Conservation (phyloP, 2,113 vertebrate genomes). For the Thunnus maccoyii region DNA sequence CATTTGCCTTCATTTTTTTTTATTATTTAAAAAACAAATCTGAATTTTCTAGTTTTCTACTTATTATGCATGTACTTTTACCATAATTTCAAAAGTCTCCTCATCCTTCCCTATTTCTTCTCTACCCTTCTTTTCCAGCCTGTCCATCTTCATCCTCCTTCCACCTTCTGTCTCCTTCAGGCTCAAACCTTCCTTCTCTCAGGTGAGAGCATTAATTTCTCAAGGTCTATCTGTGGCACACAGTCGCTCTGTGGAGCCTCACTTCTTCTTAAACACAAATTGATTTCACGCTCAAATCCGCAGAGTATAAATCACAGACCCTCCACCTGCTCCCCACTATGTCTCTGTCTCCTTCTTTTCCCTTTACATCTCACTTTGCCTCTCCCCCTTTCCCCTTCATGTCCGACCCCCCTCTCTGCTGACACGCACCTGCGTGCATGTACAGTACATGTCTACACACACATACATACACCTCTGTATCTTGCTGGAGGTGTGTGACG, state of each 20-base stretch:
- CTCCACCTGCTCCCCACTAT: constrained; percentile 54
- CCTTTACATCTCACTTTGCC: constrained; percentile 40
- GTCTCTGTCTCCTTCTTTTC: constrained; percentile 30
- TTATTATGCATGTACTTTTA: neutral
- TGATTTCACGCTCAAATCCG: constrained; percentile 73
- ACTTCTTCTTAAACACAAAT: constrained; percentile 70
- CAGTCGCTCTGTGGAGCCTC: constrained; percentile 42
- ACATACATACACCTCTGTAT: constrained; percentile 19
- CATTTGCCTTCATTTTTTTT: constrained; percentile 7
- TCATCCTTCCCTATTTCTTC: neutral
- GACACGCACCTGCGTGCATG: constrained; percentile 19
- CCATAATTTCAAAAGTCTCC: constrained; percentile 7
- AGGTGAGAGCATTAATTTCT: constrained; percentile 61
- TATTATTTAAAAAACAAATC: neutral
- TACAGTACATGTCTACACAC: constrained; percentile 9
- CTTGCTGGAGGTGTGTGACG: constrained; percentile 21
- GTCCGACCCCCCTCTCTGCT: neutral
- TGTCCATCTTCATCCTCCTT: constrained; percentile 3
- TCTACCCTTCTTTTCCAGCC: neutral
- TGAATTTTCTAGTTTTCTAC: constrained; percentile 10
- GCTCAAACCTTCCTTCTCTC: constrained; percentile 28
- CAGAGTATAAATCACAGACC: constrained; percentile 54
- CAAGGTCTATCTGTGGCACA: constrained; percentile 60
- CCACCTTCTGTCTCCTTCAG: constrained; percentile 32
- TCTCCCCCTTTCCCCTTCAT: neutral